Evolutionary conservation across 2,888 invertebrate species (phyloP).

Genomic region (Itoplectis maculator): DNA sequence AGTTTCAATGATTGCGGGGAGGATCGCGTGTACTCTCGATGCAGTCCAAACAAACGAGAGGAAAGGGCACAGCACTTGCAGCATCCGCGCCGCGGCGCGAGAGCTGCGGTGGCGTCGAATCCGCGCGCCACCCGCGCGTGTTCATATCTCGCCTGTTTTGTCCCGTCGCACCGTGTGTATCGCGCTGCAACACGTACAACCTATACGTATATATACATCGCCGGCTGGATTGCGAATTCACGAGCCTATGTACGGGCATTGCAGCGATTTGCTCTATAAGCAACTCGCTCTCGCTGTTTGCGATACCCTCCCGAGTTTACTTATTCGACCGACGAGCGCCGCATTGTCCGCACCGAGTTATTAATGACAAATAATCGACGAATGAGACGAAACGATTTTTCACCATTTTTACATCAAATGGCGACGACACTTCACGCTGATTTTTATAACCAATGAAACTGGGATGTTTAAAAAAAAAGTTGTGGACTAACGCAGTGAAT

Average conservation of each 20-base stretch:
- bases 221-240: constrained; percentile 51
- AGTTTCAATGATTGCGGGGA: constrained; percentile 60
- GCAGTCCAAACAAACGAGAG: constrained; percentile 56
- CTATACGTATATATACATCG: too few species aligned
- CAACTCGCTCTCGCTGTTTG: constrained; percentile 19
- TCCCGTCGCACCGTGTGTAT: background rate
- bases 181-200: background rate
- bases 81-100: constrained; percentile 34
- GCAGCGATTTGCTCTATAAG: constrained; percentile 5
- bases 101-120: constrained; percentile 4
- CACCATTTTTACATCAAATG: background rate
- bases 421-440: too few species aligned
- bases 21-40: constrained; percentile 51
- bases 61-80: constrained; percentile 27
- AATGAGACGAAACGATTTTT: background rate
- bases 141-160: constrained; percentile 43
- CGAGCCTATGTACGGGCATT: constrained; percentile 41
- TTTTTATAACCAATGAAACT: too few species aligned
- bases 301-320: constrained; percentile 49
- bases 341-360: constrained; percentile 25
- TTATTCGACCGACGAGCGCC: constrained; percentile 44
- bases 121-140: constrained; percentile 16
- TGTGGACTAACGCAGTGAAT: too few species aligned
- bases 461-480: too few species aligned
- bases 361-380: constrained; percentile 33